Percentiles rank a stretch among this genome's conserved stretches.
These are phyloP conservation scores for Drosophila niveifrons DNA, from an alignment of 2,888 invertebrate genomes.

Conservation along the genomic window DNA sequence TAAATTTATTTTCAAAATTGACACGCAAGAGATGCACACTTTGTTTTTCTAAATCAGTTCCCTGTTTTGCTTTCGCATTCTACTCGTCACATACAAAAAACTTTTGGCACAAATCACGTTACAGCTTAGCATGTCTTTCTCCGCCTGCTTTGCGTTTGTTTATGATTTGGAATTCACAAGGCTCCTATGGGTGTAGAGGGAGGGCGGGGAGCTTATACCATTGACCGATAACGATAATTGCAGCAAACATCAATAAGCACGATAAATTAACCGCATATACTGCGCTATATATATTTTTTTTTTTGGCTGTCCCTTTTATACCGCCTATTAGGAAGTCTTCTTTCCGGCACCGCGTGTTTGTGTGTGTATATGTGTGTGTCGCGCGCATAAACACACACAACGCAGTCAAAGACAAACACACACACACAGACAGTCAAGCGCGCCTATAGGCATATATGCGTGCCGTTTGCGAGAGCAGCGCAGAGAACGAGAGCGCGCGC, in stretches of 20 bases:
- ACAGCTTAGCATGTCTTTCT: constrained; percentile 30
- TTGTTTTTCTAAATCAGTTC: constrained; percentile 28
- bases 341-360: constrained; percentile 50
- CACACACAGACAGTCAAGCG: constrained; percentile 14
- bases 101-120: background rate
- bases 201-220: background rate
- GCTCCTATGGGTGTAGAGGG: background rate
- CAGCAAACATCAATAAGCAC: constrained; percentile 1
- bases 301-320: constrained; percentile 3
- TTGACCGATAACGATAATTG: constrained; percentile 1
- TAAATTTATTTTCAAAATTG: constrained; percentile 48
- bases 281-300: constrained; percentile 5
- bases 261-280: constrained; percentile 27
- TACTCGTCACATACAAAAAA: background rate
- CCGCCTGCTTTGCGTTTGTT: constrained; percentile 36
- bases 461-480: constrained; percentile 37
- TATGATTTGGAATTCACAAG: constrained; percentile 3
- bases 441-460: constrained; percentile 22
- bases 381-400: constrained; percentile 13
- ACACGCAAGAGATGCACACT: constrained; percentile 52
- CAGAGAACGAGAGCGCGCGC: constrained; percentile 44
- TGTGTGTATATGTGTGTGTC: constrained; percentile 20
- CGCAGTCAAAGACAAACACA: constrained; percentile 2
- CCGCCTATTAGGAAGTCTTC: constrained; percentile 49
- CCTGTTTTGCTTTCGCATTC: background rate